Conservation (phyloP, 1,140 invertebrate species). For the Ruditapes philippinarum region DNA sequence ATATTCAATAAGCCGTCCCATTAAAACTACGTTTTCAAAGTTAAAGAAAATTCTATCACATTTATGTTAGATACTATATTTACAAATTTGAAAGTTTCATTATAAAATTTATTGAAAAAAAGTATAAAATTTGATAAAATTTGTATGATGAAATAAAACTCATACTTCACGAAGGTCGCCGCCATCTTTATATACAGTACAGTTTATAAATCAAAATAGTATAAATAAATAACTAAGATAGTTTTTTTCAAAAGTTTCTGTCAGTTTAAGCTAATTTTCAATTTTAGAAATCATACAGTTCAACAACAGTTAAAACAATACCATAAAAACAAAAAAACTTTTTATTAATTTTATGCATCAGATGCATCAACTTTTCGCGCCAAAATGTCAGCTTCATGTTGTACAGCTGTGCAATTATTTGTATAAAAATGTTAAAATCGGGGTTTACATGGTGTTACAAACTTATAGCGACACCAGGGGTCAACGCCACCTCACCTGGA, state of each 20-base stretch:
- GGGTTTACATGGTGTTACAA: no score
- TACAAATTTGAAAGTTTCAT: no score
- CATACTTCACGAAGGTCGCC: conserved; percentile 5
- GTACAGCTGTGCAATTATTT: no score
- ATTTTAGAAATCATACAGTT: neutral
- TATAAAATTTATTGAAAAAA: no score
- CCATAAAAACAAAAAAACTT: neutral
- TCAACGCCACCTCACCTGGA: no score
- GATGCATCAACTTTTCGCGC: neutral
- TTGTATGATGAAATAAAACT: neutral
- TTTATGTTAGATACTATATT: no score
- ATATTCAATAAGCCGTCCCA: no score
- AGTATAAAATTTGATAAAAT: neutral
- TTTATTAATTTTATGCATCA: conserved; percentile 1
- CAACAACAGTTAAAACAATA: neutral
- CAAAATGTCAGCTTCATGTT: neutral
- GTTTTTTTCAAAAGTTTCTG: neutral
- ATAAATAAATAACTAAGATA: neutral
- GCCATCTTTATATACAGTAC: neutral
- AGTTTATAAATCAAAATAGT: neutral
- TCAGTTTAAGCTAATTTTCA: neutral
- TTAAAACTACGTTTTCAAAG: no score
- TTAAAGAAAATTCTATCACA: no score
- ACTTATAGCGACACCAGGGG: no score
- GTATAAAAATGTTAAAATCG: no score